Base-by-base conservation (phyloP, 2,113 vertebrate genomes). In the Lanius ludovicianus region DNA sequence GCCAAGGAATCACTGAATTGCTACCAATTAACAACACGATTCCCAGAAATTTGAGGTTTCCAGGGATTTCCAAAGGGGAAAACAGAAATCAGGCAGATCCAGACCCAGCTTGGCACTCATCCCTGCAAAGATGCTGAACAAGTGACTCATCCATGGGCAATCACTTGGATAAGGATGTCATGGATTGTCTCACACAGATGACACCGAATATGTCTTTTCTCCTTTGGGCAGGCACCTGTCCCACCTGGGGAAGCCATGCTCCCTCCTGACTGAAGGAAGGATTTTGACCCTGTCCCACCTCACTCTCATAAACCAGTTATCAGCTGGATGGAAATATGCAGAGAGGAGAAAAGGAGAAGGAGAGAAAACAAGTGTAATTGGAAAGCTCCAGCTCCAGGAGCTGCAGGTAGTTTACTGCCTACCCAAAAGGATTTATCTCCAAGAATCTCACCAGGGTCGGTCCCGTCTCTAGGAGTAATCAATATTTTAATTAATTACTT, bases 401-500 rank as follows among this genome's bases (percentile, higher is more conserved):
- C 39, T 92, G 68, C 3, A 11, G 75, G 47, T 39, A 30, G 30
- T 83, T 88, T 83, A 44, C 46, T 86, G 79, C 63, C 67, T 69
- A 20, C 28, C 50, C 31, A 41, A 64, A 92, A 84, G 41, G 46
- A 89, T 70, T 77, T 84, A 64, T 81, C 50, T 59, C 9, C 52
- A 56, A 77, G 50, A 41, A 67, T 57, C 80, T 81, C 59, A 19
- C 37, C 37, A 13, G 39, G 31, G 16, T 80, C 89, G 80, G 46
- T 41, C 64, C 73, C 17, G 20, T 77, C 68, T 91, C 93, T 62
- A 56, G 47, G 42, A 41, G 50, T 53, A 73, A 96, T 92, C 96
- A 74, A 89, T 95, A 84, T 50, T 89, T 84, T 94, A 94, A 94
- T 89, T 89, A 95, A 95, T 57, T 39, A 25, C 60, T 59, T 50